These are phyloP conservation scores for Stigmatopora nigra DNA, from an alignment of 2,113 vertebrate species.

Conservation along the genomic window DNA sequence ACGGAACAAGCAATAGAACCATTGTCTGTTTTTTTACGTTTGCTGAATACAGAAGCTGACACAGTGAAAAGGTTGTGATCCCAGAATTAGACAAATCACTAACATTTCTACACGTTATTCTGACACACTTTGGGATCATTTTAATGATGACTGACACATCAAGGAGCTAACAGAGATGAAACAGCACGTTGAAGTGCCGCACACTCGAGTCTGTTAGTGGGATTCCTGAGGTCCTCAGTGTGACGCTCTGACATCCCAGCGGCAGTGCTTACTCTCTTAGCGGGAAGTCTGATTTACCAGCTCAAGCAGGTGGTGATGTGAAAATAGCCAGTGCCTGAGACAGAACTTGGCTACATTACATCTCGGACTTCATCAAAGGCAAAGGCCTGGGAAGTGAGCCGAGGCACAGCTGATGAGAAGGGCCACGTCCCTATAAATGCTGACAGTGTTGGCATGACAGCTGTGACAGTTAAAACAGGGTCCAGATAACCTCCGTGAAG, in stretches of 20 bases:
- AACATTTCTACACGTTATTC: neutral
- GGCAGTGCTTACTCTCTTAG: slow-evolving; percentile 21
- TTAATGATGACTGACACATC: neutral
- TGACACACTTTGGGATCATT: neutral
- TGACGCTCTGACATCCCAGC: slow-evolving; percentile 25
- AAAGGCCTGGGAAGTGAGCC: slow-evolving; percentile 45
- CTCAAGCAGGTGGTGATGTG: slow-evolving; percentile 35
- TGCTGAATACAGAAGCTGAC: too few relatives aligned
- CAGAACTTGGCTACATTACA: slow-evolving; percentile 21
- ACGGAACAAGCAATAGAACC: too few relatives aligned
- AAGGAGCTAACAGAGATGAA: neutral
- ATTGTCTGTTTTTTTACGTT: too few relatives aligned
- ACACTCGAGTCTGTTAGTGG: slow-evolving; percentile 16
- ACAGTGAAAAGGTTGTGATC: neutral
- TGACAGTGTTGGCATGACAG: slow-evolving; percentile 42
- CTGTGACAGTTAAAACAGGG: slow-evolving; percentile 32
- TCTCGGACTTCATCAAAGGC: slow-evolving; percentile 38
- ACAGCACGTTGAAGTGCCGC: slow-evolving; percentile 1
- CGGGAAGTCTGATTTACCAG: slow-evolving; percentile 37
- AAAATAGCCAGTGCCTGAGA: slow-evolving; percentile 29
- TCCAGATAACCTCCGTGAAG: slow-evolving; percentile 22
- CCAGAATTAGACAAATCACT: neutral
- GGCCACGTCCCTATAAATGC: slow-evolving; percentile 32
- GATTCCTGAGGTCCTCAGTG: slow-evolving; percentile 15
- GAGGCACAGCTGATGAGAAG: slow-evolving; percentile 35